Evolutionary conservation across 1,140 invertebrate genomes (phyloP), one percentile per base, ranked within the genome.

Genomic region (Lepidurus apus): DNA sequence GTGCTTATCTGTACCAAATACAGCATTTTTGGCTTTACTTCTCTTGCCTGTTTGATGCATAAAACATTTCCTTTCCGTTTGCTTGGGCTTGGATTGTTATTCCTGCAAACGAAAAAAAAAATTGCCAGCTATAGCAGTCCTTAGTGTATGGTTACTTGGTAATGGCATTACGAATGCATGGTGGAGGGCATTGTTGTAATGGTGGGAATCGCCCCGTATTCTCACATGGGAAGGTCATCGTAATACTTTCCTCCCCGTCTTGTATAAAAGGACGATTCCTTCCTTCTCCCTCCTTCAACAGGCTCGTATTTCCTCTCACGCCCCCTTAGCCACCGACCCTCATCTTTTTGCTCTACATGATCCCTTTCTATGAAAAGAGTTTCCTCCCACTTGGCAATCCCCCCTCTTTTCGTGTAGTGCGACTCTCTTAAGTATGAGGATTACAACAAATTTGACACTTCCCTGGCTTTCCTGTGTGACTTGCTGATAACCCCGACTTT

Each of bases 271-370:
- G n/a, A 65, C 17, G 53, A 65, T 73, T 78, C 43, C 77, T 13
- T 65, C 42, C n/a, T 78, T 4, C n/a, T 26, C 53, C 44, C 42
- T 42, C 45, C 44, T 77, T 77, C 45, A 26, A 77, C 34, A 77
- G 45, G 76, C 45, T 77, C 76, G 24, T n/a, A 77, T 77, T 77
- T 77, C 76, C 42, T 53, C 76, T 65, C 76, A 45, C 44, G 44
- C 44, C 74, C 74, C 74, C 21, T 43, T 75, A 24, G 34, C 74
- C 17, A 75, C 34, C 34, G 13, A 77, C 43, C 75, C 26, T 26
- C 43, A 77, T 77, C 47, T 77, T 21, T 42, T 43, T 21, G n/a
- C 34, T 75, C 74, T 7, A 42, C 74, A 42, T 43, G 75, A 43
- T 43, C 43, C 43, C 34, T 47, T 24, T 42, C 17, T 7, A 34